These are phyloP conservation scores for Gavialis gangeticus DNA, from an alignment of 2,113 vertebrate species.

Conservation along the genomic window DNA sequence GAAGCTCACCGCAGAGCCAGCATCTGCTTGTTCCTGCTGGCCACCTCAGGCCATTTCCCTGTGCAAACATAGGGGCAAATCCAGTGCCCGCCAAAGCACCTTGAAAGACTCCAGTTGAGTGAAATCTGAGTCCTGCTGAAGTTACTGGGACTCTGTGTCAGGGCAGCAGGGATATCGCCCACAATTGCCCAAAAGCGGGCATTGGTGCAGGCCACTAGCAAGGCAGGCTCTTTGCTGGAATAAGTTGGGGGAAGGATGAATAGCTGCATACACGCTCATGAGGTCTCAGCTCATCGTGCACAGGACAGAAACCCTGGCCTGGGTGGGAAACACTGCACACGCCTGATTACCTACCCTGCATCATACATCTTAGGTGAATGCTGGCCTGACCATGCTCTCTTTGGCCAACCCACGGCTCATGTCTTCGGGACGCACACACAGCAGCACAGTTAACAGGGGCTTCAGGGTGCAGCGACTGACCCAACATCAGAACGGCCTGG, in stretches of 20 bases:
- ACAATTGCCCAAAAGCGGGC: fast-evolving
- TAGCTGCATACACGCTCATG: too few species aligned
- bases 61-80: slow-evolving; percentile 36
- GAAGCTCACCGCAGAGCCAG: neutral
- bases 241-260: too few species aligned
- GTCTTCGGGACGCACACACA: too few species aligned
- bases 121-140: neutral
- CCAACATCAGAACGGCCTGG: neutral
- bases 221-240: neutral
- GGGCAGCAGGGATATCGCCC: fast-evolving
- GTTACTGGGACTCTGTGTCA: neutral
- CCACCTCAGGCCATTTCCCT: slow-evolving; percentile 2
- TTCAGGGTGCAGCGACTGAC: too few species aligned
- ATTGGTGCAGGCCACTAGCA: fast-evolving
- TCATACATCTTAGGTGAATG: too few species aligned
- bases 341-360: too few species aligned
- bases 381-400: too few species aligned
- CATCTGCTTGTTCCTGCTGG: neutral
- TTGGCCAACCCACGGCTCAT: too few species aligned
- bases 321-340: too few species aligned
- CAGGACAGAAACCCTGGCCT: too few species aligned
- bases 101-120: neutral
- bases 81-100: slow-evolving; percentile 37
- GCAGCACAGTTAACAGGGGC: too few species aligned
- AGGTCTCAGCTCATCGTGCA: too few species aligned